phyloP scores from a whole-genome alignment of 2,113 vertebrate species.

The Cyprinodon tularosa region DNA sequence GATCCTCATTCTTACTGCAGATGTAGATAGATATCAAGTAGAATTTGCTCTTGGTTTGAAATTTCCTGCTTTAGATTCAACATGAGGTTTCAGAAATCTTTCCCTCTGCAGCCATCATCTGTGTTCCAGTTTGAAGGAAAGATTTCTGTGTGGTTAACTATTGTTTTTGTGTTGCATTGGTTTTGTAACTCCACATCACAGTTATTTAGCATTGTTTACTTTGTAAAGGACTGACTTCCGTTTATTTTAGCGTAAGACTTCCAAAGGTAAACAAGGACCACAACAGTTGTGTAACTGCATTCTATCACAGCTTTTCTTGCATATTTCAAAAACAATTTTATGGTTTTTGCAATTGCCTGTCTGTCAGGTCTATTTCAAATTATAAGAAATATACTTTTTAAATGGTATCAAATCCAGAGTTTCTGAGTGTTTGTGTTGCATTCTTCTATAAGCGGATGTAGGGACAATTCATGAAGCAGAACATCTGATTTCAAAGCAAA shows the following conservation, averaged over 20 bases:
- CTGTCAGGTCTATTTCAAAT: conserved; percentile 6
- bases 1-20: not conserved
- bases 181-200: too few species aligned
- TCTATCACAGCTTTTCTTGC: too few species aligned
- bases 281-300: too few species aligned
- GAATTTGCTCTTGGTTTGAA: not conserved
- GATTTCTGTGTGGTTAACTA: not conserved
- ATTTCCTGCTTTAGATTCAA: not conserved
- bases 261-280: too few species aligned
- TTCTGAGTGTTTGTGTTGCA: conserved; percentile 10
- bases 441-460: conserved; percentile 1
- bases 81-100: not conserved
- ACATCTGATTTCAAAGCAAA: conserved; percentile 39
- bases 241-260: too few species aligned
- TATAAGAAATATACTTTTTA: conserved; percentile 1
- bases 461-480: conserved; percentile 14
- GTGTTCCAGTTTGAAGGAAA: not conserved
- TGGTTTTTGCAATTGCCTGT: conserved; percentile 3
- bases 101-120: not conserved
- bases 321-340: not conserved
- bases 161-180: not conserved
- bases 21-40: not conserved
- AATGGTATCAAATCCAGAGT: not conserved
- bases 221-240: too few species aligned
- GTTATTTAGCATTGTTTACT: too few species aligned